Evolutionary conservation across 2,113 vertebrate species (phyloP).

Genomic region (Pardalotus punctatus): DNA sequence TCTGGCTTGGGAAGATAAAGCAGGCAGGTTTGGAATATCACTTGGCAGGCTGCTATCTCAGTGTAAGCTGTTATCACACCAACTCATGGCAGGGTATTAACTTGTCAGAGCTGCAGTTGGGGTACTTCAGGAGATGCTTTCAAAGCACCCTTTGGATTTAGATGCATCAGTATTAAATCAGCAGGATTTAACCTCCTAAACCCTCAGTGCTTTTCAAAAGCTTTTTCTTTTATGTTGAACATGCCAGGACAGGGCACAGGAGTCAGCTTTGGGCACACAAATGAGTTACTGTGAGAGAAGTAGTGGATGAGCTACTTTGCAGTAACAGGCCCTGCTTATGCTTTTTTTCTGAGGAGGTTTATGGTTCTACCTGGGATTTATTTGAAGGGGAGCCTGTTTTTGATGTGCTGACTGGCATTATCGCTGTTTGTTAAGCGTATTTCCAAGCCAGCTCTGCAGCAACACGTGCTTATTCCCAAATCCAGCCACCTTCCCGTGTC

Average conservation of each 20-base stretch:
- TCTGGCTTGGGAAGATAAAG: constrained; percentile 55
- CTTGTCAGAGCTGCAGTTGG: constrained; percentile 39
- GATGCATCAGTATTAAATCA: not conserved
- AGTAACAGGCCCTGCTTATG: not conserved
- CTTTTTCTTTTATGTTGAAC: not conserved
- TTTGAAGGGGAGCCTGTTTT: not conserved
- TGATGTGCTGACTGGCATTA: not conserved
- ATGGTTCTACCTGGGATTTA: not conserved
- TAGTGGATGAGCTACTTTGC: not conserved
- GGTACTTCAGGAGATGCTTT: not conserved
- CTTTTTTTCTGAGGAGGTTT: not conserved
- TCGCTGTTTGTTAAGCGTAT: accelerated
- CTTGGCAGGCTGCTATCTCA: constrained; percentile 24
- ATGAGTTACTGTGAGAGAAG: not conserved
- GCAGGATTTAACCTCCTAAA: constrained; percentile 22
- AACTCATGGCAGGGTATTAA: constrained; percentile 35
- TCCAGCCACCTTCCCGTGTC: not conserved
- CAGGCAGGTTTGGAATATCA: constrained; percentile 12
- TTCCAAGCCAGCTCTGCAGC: not conserved
- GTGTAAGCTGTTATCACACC: constrained; percentile 10
- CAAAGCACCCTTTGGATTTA: constrained; percentile 33
- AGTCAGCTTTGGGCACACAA: not conserved
- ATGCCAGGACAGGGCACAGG: not conserved
- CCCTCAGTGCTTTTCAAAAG: not conserved
- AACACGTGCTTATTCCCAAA: not conserved